Conservation (phyloP, 2,888 invertebrate species). For the Amblyteles armatorius region DNA sequence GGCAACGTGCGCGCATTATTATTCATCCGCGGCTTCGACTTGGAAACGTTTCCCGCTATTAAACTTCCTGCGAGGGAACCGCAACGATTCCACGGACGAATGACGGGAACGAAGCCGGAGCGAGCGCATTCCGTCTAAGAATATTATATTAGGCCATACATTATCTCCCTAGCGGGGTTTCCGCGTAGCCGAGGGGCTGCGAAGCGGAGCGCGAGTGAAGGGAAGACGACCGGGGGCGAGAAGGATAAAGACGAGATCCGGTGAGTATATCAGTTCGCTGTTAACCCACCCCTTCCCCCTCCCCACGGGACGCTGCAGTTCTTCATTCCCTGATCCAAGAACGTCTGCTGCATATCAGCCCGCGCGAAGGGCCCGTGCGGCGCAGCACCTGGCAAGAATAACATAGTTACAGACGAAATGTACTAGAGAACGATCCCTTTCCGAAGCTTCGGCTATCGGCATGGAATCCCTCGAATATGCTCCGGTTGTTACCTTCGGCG, state of each 20-base stretch:
- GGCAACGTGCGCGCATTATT: constrained; percentile 75
- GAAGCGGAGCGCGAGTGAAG: neutral
- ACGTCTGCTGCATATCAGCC: constrained; percentile 39
- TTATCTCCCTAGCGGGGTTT: constrained; percentile 69
- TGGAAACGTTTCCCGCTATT: constrained; percentile 77
- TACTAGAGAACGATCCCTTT: constrained; percentile 12
- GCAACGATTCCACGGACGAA: constrained; percentile 47
- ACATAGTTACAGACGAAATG: constrained; percentile 30
- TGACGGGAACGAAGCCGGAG: constrained; percentile 39
- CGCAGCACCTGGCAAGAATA: constrained; percentile 31
- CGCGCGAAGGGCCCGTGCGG: neutral
- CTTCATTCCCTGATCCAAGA: constrained; percentile 64
- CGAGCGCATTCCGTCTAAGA: constrained; percentile 76
- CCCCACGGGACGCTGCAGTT: constrained; percentile 58
- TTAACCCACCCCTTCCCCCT: constrained; percentile 18
- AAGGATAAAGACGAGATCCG: neutral
- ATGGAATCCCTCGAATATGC: constrained; percentile 35
- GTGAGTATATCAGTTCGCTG: constrained; percentile 65
- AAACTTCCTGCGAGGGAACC: constrained; percentile 73
- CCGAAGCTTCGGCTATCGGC: constrained; percentile 23
- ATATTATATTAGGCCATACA: constrained; percentile 80
- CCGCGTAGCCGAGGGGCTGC: constrained; percentile 22
- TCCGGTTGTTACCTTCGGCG: constrained; percentile 5
- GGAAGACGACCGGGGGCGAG: neutral
- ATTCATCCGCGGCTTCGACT: constrained; percentile 77